Evolutionary conservation across 2,888 invertebrate species (phyloP), one percentile per base, ranked within the genome.

Genomic region (Hartigia nigra): DNA sequence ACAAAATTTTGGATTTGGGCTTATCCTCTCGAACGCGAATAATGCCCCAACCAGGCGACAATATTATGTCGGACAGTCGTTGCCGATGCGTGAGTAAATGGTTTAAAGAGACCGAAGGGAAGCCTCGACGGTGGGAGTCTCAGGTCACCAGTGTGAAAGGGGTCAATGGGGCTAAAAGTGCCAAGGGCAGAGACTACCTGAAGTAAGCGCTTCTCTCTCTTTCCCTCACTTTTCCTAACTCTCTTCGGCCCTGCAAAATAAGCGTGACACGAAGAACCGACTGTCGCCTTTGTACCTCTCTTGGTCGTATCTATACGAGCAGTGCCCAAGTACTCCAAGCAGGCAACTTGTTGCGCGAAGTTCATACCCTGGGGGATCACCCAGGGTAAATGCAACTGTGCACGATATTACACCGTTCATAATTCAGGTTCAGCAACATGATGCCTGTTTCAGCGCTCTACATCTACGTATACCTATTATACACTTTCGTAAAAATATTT

Each of bases 11-110:
- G 78, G 76, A 79, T 78, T 80, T 75, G 72, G 76, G 74, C 72
- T 39, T 76, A 69, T 74, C 76, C 70, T 78, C 78, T 78, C 69
- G 74, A 70, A 34, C 31, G 32, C 32, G 72, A 72, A 72, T 72
- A 72, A 72, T 32, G 72, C 12, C 23, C 34, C 5, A 82, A 86
- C 86, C 84, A 86, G 87, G 90, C 86, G 89, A 89, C 88, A 91
- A 91, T 91, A 91, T 91, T 91, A 91, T 91, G 55, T 14, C 55
- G 91, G 90, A 88, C 87, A 87, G 84, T 87, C 82, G 55, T 23
- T 88, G 81, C 74, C 89, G 88, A 88, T 87, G 86, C 90, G 90
- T 88, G 82, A 91, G 86, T 91, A 91, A 91, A 89, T 84, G 91
- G 91, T 91, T 91, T 90, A 90, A 87, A 87, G 80, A 79, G 84